Evolutionary conservation across 2,888 invertebrate species (phyloP).

Genomic region (Yponomeuta sedellus): DNA sequence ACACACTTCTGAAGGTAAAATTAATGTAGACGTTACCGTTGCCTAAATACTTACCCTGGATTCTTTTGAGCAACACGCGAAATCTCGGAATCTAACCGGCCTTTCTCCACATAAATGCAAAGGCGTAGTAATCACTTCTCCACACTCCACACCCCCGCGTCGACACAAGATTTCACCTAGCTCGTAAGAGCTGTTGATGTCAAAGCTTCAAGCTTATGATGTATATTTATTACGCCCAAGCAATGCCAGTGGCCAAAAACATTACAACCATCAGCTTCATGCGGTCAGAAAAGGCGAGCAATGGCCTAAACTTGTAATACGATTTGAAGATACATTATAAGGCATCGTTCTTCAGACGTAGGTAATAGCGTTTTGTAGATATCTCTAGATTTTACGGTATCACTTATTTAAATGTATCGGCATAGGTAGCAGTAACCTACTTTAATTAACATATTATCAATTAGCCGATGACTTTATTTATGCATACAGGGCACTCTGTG

Average conservation of each 20-base stretch:
- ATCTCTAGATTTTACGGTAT: no score
- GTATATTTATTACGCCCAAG: background rate
- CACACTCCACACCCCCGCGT: slow-evolving; percentile 6
- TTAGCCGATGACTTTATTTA: no score
- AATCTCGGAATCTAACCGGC: background rate
- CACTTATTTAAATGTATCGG: no score
- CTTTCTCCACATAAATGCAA: background rate
- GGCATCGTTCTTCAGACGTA: no score
- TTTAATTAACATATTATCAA: no score
- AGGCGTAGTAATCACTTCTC: background rate
- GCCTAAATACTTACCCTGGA: background rate
- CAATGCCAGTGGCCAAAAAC: background rate
- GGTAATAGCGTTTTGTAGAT: no score
- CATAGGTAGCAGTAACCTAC: no score
- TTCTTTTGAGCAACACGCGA: background rate
- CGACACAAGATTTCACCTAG: slow-evolving; percentile 3
- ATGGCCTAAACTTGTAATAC: no score
- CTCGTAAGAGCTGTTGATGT: background rate
- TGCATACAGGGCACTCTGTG: no score
- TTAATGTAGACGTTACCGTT: background rate
- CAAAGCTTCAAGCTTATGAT: background rate
- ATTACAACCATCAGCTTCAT: background rate
- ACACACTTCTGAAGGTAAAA: background rate
- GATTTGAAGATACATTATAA: no score
- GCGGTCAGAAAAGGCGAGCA: background rate